Conservation (phyloP, 2,113 vertebrate genomes). For the Otis tarda region DNA sequence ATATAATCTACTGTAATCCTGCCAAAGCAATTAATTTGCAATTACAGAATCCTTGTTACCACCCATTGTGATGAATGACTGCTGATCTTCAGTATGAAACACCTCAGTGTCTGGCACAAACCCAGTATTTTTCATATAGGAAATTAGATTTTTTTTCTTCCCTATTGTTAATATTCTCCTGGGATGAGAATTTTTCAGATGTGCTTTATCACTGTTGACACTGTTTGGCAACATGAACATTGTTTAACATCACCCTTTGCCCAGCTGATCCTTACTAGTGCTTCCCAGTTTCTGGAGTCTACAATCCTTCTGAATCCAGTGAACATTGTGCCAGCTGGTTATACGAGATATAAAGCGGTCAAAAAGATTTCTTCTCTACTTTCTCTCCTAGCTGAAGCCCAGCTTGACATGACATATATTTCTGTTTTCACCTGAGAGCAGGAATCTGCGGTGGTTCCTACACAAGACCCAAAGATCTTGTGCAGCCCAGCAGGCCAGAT, state of each 20-base stretch:
- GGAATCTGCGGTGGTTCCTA: background rate
- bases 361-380: background rate
- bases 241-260: background rate
- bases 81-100: slow-evolving; percentile 23
- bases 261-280: background rate
- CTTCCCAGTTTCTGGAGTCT: background rate
- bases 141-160: slow-evolving; percentile 9
- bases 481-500: background rate
- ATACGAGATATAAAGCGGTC: background rate
- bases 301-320: background rate
- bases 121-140: slow-evolving; percentile 12
- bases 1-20: background rate
- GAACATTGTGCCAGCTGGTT: background rate
- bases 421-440: background rate
- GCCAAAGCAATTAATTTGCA: slow-evolving; percentile 51
- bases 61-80: slow-evolving; percentile 15
- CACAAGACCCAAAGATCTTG: background rate
- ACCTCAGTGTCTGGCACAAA: slow-evolving; percentile 40
- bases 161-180: background rate
- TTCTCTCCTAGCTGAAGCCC: background rate
- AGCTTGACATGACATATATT: background rate
- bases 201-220: slow-evolving; percentile 5
- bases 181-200: slow-evolving; percentile 47
- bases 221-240: background rate
- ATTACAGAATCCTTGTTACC: slow-evolving; percentile 33